Percentiles rank a stretch among this genome's conserved stretches.
phyloP scores from a whole-genome alignment of 2,113 vertebrate genomes.

The Ibidorhyncha struthersii region DNA sequence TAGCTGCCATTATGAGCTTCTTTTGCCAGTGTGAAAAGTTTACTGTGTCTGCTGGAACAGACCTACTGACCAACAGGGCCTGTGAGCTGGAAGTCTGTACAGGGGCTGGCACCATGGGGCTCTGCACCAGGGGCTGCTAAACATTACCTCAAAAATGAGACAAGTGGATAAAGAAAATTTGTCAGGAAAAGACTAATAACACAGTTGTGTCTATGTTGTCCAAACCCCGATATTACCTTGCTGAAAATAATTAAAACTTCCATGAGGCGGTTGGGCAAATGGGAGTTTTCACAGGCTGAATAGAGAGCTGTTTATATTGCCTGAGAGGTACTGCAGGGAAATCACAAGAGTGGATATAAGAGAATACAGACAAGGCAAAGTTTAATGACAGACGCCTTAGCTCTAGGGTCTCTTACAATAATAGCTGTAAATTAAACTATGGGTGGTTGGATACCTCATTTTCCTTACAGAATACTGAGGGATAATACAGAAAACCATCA shows the following conservation, averaged over 20 bases:
- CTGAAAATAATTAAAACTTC: neutral
- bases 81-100: neutral
- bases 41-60: neutral
- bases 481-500: neutral
- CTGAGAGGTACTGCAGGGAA: neutral
- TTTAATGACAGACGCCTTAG: neutral
- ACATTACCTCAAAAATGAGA: rapidly evolving
- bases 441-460: neutral
- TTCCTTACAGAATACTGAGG: neutral
- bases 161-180: neutral
- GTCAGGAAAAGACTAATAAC: neutral
- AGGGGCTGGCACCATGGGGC: neutral
- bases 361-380: neutral
- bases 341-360: neutral
- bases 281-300: neutral
- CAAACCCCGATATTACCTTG: neutral
- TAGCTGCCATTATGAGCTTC: neutral
- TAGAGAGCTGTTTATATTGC: neutral
- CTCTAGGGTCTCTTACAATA: neutral
- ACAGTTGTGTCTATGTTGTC: neutral
- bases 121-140: neutral
- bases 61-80: neutral
- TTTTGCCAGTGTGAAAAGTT: neutral
- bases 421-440: neutral
- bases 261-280: neutral